phyloP scores from a whole-genome alignment of 2,888 invertebrate genomes.

The Epinotia nisella region DNA sequence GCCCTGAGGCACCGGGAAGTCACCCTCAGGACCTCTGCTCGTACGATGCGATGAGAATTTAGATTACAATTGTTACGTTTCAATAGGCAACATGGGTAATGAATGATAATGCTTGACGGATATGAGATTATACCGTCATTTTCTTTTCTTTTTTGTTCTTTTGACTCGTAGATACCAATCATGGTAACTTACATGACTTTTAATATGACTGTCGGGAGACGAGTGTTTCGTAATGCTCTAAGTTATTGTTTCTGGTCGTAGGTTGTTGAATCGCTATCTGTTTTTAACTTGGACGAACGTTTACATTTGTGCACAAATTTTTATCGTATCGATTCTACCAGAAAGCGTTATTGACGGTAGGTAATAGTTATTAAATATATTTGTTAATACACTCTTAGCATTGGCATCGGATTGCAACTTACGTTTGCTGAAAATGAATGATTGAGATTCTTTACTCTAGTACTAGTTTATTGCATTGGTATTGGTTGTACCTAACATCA shows the following conservation, averaged over 20 bases:
- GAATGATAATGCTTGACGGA: conserved; percentile 45
- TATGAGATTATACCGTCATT: conserved; percentile 44
- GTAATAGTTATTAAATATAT: not conserved
- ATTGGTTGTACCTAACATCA: too few species aligned
- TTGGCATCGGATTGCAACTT: too few species aligned
- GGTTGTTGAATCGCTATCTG: not conserved
- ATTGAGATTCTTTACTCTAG: too few species aligned
- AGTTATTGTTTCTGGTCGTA: conserved; percentile 19
- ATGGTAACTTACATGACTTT: conserved; percentile 40
- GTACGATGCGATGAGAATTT: conserved; percentile 72
- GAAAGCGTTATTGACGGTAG: not conserved
- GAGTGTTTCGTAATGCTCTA: conserved; percentile 35
- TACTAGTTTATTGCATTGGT: too few species aligned
- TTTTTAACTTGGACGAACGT: not conserved
- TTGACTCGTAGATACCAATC: conserved; percentile 40
- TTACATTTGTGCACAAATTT: not conserved
- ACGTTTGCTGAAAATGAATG: too few species aligned
- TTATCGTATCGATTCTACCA: not conserved
- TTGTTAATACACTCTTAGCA: not conserved
- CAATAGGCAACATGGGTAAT: conserved; percentile 59
- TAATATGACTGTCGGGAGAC: conserved; percentile 30
- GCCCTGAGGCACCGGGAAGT: conserved; percentile 65
- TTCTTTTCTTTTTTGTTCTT: conserved; percentile 41
- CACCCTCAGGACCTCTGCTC: conserved; percentile 66
- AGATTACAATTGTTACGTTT: conserved; percentile 71